A percentile compares a stretch with the other conserved stretches of the same genome.
Evolutionary conservation across 2,113 vertebrate species (phyloP).

Genomic region (Vicugna pacos): DNA sequence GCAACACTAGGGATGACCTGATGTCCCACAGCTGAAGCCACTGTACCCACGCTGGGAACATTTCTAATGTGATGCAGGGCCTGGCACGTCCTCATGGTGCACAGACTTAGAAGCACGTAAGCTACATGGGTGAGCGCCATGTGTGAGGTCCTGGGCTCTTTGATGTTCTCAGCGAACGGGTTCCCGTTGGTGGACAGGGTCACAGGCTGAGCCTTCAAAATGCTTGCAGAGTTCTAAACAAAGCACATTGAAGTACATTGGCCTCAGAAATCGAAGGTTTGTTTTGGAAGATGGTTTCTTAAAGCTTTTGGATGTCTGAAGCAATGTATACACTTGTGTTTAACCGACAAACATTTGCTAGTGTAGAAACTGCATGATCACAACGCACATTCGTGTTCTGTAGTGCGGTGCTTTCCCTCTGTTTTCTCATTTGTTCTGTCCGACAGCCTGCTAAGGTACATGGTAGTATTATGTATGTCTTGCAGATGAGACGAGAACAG

Average conservation of each 20-base stretch:
- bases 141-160: neutral
- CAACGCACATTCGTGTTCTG: too few relatives aligned
- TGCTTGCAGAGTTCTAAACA: neutral
- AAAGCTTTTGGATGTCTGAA: constrained; percentile 7
- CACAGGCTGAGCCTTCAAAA: neutral
- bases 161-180: neutral
- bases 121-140: accelerated
- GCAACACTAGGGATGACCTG: neutral
- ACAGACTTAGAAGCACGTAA: accelerated
- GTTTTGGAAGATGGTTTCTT: neutral
- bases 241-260: neutral
- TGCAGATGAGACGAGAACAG: neutral
- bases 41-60: neutral
- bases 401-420: neutral
- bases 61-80: neutral
- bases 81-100: accelerated
- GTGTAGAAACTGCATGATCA: neutral
- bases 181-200: neutral
- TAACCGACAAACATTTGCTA: neutral
- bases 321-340: neutral
- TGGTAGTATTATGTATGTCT: neutral
- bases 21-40: neutral
- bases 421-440: constrained; percentile 21
- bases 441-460: neutral
- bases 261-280: constrained; percentile 7